Percentiles rank a stretch among this genome's conserved stretches.
Evolutionary conservation across 2,113 vertebrate genomes (phyloP).

Genomic region (Ellobius talpinus): DNA sequence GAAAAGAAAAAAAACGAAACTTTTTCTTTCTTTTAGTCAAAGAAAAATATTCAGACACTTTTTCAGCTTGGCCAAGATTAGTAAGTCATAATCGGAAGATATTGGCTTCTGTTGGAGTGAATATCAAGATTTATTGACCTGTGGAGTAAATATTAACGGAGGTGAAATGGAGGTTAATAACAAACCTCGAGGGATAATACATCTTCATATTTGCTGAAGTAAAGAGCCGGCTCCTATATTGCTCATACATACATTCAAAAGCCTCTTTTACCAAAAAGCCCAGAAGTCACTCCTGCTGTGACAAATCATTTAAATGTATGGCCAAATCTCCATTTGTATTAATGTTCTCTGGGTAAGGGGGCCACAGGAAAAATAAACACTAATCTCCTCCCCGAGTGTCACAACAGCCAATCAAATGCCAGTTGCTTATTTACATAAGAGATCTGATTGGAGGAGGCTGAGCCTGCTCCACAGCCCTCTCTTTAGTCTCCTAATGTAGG

Average conservation of each 20-base stretch:
- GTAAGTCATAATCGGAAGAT: slow-evolving; percentile 78
- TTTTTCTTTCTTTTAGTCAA: slow-evolving; percentile 56
- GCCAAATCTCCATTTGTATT: slow-evolving; percentile 62
- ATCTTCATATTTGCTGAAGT: slow-evolving; percentile 81
- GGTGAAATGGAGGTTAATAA: slow-evolving; percentile 83
- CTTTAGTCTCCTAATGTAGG: not conserved
- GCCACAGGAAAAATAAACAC: slow-evolving; percentile 43
- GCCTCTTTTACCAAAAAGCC: slow-evolving; percentile 72
- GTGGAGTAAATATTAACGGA: slow-evolving; percentile 79
- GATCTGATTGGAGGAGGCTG: slow-evolving; percentile 47
- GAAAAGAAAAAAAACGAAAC: not conserved
- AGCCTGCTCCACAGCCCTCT: not conserved
- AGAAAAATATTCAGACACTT: slow-evolving; percentile 77
- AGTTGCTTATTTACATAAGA: slow-evolving; percentile 42
- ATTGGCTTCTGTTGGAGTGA: slow-evolving; percentile 75
- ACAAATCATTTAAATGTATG: slow-evolving; percentile 64
- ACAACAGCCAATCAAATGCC: slow-evolving; percentile 72
- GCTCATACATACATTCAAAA: slow-evolving; percentile 76
- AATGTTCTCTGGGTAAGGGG: not conserved
- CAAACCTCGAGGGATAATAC: slow-evolving; percentile 79
- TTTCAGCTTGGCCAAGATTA: slow-evolving; percentile 76
- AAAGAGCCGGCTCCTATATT: slow-evolving; percentile 71
- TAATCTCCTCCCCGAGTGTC: slow-evolving; percentile 28
- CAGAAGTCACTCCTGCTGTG: slow-evolving; percentile 64
- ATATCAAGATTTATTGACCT: slow-evolving; percentile 81